Base-by-base conservation (phyloP, 1,140 invertebrate genomes). In the Cotesia typhae region DNA sequence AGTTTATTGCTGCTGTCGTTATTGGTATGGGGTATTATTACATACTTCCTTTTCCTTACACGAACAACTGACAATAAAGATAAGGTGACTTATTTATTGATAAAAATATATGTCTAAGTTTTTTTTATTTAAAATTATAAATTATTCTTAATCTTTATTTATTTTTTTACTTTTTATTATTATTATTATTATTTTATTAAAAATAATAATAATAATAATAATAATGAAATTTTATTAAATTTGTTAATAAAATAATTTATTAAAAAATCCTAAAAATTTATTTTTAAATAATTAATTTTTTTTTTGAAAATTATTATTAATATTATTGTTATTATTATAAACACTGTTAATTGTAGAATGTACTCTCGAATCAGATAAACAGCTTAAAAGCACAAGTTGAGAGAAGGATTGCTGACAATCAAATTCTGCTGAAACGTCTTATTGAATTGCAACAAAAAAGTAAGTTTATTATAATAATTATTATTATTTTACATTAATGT, bases 21-120 rank as follows among this genome's bases (percentile, higher is more conserved):
- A 76, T 77, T 84, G 73, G 75, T 85, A 77, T 85, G 84, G 84
- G 82, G 80, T 78, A 76, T 84, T 9, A 82, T 84, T 73, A 85
- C 81, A 72, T 85, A 85, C 71, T 85, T 85, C 74, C 77, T 84
- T 74, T 84, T 85, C 76, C 77, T 84, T 35, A 81, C 83, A 72
- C 80, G 83, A 71, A 81, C 84, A n/a, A 79, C 81, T n/a, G 76
- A 78, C 69, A 84, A 71, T 57, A 74, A 72, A 67, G 73, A 76
- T 41, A 76, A 81, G 71, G 79, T 82, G 72, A 9, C 28, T 51
- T 63, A 37, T 7, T 67, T 69, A 59, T 9, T 52, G 10, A 20
- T 57, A 10, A 0, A 9, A 47, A 9, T 0, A 47, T 47, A 47
- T 47, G 28, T 28, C 2, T 28, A 28, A 47, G 6, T n/a, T 7